Percentiles rank a stretch among this genome's conserved stretches.
These are phyloP conservation scores for Marmota flaviventris DNA, from an alignment of 2,113 vertebrate genomes.

Conservation along the genomic window DNA sequence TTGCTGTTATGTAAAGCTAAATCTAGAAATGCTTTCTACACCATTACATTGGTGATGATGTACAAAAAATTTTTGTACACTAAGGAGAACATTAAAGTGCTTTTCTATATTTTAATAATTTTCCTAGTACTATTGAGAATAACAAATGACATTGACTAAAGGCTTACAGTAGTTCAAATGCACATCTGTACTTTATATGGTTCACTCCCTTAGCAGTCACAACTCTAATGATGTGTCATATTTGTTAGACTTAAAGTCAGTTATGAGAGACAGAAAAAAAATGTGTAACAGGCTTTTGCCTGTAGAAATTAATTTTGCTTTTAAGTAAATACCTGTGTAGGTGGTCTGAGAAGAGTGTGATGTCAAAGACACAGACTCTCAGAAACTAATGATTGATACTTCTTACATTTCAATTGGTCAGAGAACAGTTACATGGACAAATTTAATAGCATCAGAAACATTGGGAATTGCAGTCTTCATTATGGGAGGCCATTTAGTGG, in stretches of 20 bases:
- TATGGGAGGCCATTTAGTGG: neutral
- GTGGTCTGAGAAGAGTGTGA: neutral
- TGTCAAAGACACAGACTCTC: neutral
- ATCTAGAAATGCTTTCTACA: neutral
- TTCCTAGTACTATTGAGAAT: neutral
- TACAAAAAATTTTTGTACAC: neutral
- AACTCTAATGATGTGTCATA: neutral
- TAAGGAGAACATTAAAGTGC: neutral
- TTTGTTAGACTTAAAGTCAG: neutral
- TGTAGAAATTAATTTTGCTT: neutral
- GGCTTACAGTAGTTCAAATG: neutral
- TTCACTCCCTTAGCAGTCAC: neutral
- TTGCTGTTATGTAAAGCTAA: neutral
- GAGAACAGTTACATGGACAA: neutral
- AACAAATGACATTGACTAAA: neutral
- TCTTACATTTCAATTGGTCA: neutral
- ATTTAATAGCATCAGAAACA: neutral
- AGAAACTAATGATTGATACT: neutral
- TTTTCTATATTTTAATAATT: neutral
- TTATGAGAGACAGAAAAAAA: neutral
- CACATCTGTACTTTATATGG: neutral
- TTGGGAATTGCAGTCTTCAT: neutral
- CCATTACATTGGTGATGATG: neutral
- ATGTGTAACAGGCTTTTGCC: neutral
- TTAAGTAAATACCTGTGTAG: neutral